Base-by-base conservation (phyloP, 1,140 invertebrate genomes). In the Palaemon carinicauda region DNA sequence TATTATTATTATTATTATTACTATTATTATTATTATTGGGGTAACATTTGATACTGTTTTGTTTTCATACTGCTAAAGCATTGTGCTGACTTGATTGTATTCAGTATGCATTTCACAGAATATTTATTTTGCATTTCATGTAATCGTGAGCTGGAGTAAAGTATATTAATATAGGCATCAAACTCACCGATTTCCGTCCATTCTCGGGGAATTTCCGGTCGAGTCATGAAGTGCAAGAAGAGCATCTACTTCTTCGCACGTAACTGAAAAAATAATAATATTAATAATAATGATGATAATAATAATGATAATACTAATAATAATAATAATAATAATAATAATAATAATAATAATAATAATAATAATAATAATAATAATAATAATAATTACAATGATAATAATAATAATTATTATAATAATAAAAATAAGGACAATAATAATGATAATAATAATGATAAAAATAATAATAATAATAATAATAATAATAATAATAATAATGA, bases 141-240 rank as follows among this genome's bases (percentile, higher is more conserved):
- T 60, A 14, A 3, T 3, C 14, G 21, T 21, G 14, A 21, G 15
- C 14, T 69, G 12, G 5, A 21, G 5, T 29, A 27, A 24, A 27
- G 1, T 27, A 69, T 1, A 15, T 9, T 21, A 9, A 7, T 29
- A 27, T 24, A 0, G 27, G 17, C 5, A 27, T 27, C 15, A 51
- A 50, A 71, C 69, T 69, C 14, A 80, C 79, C 75, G 80, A 69
- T 83, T 83, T 51, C 86, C 86, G 41, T 83, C 80, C 81, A 79
- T 81, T 0, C 81, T 60, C 1, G 86, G 56, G 27, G 73, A 51
- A 0, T 78, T 41, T 65, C 74, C 33, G 15, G 86, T 53, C n/a
- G 79, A 75, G 86, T 83, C 81, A 54, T 82, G 80, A 1, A 87
- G 56, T 7, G 74, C 51, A 60, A 83, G 79, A 0, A 82, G 51